These are phyloP conservation scores for Polyploca ridens DNA, from an alignment of 2,888 invertebrate species.

Conservation along the genomic window DNA sequence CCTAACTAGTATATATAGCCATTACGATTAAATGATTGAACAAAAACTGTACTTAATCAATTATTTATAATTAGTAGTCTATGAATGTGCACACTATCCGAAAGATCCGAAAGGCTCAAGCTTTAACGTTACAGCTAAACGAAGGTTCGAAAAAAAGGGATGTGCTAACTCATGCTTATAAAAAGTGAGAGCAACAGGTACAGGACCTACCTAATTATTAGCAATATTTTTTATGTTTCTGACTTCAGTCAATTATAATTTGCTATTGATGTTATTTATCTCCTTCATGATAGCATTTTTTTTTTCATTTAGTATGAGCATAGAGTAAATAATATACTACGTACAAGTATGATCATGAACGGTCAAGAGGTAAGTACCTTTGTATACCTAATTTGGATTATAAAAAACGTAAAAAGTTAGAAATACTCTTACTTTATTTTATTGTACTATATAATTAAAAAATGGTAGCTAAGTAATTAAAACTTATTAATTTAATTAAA, in stretches of 20 bases:
- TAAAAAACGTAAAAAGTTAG: too few relatives aligned
- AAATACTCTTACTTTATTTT: too few relatives aligned
- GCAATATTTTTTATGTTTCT: conserved; percentile 28
- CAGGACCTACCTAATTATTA: conserved; percentile 42
- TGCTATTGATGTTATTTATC: not conserved
- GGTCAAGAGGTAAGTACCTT: too few relatives aligned
- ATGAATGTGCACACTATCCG: conserved; percentile 42
- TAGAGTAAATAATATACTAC: too few relatives aligned
- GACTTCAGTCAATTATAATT: not conserved
- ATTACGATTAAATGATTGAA: conserved; percentile 14
- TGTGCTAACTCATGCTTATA: conserved; percentile 46
- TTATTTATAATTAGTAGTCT: conserved; percentile 53
- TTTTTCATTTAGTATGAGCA: too few relatives aligned
- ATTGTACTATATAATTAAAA: too few relatives aligned
- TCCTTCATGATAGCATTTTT: too few relatives aligned
- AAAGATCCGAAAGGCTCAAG: conserved; percentile 30
- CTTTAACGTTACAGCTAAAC: conserved; percentile 19
- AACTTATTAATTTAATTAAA: too few relatives aligned
- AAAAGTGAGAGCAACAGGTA: conserved; percentile 31
- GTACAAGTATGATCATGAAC: too few relatives aligned
- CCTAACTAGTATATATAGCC: not conserved
- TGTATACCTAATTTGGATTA: too few relatives aligned
- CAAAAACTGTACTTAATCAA: conserved; percentile 47
- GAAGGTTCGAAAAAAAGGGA: conserved; percentile 36
- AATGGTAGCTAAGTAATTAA: too few relatives aligned